Conservation (phyloP, 2,797 vertebrate species). For the Lindbergichthys nudifrons region DNA sequence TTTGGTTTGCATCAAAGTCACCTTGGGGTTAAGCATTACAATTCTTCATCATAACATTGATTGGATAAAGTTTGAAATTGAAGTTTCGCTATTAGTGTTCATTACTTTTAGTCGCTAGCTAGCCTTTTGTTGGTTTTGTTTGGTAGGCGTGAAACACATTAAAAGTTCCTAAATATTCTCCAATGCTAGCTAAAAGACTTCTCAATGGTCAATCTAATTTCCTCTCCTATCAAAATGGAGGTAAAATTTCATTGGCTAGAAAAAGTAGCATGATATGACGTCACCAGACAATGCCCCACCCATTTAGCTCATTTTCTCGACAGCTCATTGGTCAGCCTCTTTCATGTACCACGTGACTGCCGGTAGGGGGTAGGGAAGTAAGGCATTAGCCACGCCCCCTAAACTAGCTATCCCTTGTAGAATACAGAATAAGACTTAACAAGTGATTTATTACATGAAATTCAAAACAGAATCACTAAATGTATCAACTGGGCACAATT, state of each 20-base stretch:
- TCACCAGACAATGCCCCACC: conserved; percentile 65
- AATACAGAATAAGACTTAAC: conserved; percentile 20
- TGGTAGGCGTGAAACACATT: neutral
- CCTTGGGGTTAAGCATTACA: no score
- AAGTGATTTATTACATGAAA: conserved; percentile 30
- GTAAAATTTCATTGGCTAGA: conserved; percentile 78
- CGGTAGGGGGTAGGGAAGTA: conserved; percentile 11
- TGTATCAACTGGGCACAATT: neutral
- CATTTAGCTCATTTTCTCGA: conserved; percentile 83
- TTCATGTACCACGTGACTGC: conserved; percentile 73
- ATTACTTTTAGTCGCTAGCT: neutral
- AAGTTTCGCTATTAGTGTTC: neutral
- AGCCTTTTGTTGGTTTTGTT: neutral
- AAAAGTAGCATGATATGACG: conserved; percentile 82
- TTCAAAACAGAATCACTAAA: conserved; percentile 8
- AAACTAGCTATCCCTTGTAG: conserved; percentile 62
- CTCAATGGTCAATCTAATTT: conserved; percentile 15
- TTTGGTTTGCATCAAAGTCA: neutral
- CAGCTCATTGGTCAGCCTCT: conserved; percentile 56
- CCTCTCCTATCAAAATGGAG: conserved; percentile 39
- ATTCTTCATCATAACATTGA: no score
- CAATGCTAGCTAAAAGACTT: conserved; percentile 49
- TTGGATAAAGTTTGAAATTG: neutral
- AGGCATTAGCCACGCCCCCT: conserved; percentile 35
- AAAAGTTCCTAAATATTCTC: neutral